Conservation (phyloP, 2,113 vertebrate genomes). For the Elanus axillaris region DNA sequence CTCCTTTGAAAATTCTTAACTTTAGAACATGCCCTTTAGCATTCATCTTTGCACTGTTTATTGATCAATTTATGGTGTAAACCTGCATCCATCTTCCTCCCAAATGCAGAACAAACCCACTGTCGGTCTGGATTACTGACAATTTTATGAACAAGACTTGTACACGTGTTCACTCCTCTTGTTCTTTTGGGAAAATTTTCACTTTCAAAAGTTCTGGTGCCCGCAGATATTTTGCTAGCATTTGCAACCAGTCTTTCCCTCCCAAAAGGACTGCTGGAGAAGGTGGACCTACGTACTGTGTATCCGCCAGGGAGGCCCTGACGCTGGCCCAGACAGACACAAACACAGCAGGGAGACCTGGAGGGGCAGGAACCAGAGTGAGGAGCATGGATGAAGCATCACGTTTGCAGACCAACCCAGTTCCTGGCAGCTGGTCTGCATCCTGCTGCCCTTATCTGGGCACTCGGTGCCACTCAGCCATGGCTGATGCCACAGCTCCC, state of each 20-base stretch:
- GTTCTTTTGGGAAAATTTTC: background rate
- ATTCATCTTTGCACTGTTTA: background rate
- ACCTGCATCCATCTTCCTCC: background rate
- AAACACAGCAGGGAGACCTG: constrained; percentile 90
- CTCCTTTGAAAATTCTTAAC: background rate
- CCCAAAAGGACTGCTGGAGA: background rate
- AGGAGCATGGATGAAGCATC: background rate
- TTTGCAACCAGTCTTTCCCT: background rate
- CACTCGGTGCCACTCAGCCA: rapidly evolving
- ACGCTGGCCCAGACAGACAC: constrained; percentile 91
- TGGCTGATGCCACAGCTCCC: background rate
- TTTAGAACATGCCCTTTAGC: background rate
- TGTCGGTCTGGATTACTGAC: rapidly evolving
- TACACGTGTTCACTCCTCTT: background rate
- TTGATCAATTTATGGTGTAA: background rate
- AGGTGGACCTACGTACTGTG: constrained; percentile 81
- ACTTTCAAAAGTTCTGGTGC: background rate
- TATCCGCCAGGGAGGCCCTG: constrained; percentile 90
- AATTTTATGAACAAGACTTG: background rate
- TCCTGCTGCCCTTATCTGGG: background rate
- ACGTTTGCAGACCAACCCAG: background rate
- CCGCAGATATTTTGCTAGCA: background rate
- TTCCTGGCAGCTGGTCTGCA: background rate
- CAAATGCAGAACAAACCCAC: background rate
- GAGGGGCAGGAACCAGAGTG: background rate